Evolutionary conservation across 2,113 vertebrate genomes (phyloP), one percentile per base, ranked within the genome.

Genomic region (Dipodomys spectabilis): DNA sequence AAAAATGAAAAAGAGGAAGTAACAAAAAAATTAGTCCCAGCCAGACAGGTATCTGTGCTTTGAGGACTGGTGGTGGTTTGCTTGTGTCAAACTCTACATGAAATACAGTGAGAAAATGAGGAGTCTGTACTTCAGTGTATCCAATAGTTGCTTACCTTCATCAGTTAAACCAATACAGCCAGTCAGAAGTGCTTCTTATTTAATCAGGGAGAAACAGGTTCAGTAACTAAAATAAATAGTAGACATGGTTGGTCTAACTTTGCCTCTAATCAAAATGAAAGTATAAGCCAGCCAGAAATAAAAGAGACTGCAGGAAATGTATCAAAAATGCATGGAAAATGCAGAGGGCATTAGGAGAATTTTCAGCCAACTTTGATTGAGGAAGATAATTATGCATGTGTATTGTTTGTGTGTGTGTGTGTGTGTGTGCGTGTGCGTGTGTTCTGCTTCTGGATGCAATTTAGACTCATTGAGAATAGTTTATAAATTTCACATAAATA

Each of bases 191-290:
- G 28, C 13, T 69, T 84, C 79, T 67, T 91, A 90, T 69, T 92
- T 82, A 92, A 89, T 79, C 60, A 88, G 90, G 39, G 65, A 90
- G 1, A 39, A 90, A 74, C 0, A 1, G 16, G 12, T 53, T 85
- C 78, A 65, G 53, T 79, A 92, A 88, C 84, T 91, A 78, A 94
- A 91, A 90, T 60, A 93, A 92, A 90, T 60, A 71, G 32, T 82
- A 35, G 19, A 60, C 25, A 83, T 15, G 12, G 19, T 80, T 92
- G 18, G 23, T 45, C 92, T 89, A 83, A 89, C 39, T 87, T 90
- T 93, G 23, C 53, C 67, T 82, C 60, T 80, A 64, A 72, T 75
- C 30, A 60, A 90, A 92, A 93, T 87, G 82, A 91, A 5, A 80
- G 10, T 5, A 5, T 91, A 75, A 84, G 27, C 32, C 60, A 84